Percentiles rank a stretch among this genome's conserved stretches.
Conservation (phyloP, 1,140 invertebrate genomes). For the Hesperophylax magnus region DNA sequence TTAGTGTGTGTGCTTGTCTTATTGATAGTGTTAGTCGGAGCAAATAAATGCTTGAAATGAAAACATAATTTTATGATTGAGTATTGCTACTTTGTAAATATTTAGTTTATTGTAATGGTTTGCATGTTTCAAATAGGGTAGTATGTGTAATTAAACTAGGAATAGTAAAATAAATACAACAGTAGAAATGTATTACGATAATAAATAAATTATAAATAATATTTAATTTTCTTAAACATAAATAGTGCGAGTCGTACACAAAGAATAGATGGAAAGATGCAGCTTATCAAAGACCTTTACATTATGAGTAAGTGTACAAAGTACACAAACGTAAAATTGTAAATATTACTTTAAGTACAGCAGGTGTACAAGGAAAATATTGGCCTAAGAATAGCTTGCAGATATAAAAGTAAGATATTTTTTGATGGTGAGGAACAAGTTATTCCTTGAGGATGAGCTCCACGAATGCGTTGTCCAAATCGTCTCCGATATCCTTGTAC, state of each 20-base stretch:
- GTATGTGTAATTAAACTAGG: slow-evolving; percentile 2
- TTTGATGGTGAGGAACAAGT: slow-evolving; percentile 45
- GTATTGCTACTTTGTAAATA: slow-evolving; percentile 32
- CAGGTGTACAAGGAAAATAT: not conserved
- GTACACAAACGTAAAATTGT: not conserved
- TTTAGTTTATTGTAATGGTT: slow-evolving; percentile 6
- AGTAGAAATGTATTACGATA: slow-evolving; percentile 17
- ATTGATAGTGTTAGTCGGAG: not conserved
- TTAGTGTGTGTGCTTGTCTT: not conserved
- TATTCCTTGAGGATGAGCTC: slow-evolving; percentile 88
- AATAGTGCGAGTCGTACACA: slow-evolving; percentile 41
- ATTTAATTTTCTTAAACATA: slow-evolving; percentile 28
- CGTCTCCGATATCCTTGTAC: slow-evolving; percentile 99
- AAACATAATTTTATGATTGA: slow-evolving; percentile 15
- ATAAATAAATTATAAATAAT: slow-evolving; percentile 19
- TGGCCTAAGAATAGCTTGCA: slow-evolving; percentile 34
- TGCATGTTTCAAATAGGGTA: slow-evolving; percentile 2
- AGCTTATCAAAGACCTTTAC: slow-evolving; percentile 2
- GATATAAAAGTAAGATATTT: slow-evolving; percentile 21
- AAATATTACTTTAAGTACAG: not conserved
- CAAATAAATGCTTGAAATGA: slow-evolving; percentile 11
- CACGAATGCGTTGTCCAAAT: slow-evolving; percentile 97
- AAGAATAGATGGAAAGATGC: slow-evolving; percentile 19
- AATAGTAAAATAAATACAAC: slow-evolving; percentile 37
- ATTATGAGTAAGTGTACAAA: not conserved